Evolutionary conservation across 2,888 invertebrate genomes (phyloP).

Genomic region (Cheilosia urbana): DNA sequence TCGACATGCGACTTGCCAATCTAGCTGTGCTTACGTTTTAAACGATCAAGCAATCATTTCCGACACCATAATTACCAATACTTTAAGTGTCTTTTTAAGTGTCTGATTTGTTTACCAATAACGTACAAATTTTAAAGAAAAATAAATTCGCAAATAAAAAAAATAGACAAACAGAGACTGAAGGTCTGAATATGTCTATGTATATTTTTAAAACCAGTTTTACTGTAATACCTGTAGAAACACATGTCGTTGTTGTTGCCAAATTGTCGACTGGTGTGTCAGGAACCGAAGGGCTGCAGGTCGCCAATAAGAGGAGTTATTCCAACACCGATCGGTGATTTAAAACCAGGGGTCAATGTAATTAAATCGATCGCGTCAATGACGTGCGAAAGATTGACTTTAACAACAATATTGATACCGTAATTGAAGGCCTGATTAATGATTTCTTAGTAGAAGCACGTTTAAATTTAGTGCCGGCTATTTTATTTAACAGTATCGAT

Average conservation of each 20-base stretch:
- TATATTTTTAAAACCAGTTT: conserved; percentile 38
- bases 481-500: no score
- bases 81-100: conserved; percentile 7
- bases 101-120: conserved; percentile 41
- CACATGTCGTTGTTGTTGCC: conserved; percentile 19
- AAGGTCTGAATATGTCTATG: conserved; percentile 35
- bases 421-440: no score
- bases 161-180: conserved; percentile 29
- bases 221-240: conserved; percentile 3
- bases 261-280: neutral
- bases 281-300: conserved; percentile 9
- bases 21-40: neutral
- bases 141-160: neutral
- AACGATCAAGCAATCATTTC: conserved; percentile 20
- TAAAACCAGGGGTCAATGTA: neutral
- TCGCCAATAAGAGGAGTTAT: neutral
- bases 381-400: no score
- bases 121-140: conserved; percentile 28
- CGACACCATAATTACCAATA: conserved; percentile 39
- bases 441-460: no score
- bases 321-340: neutral
- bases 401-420: no score
- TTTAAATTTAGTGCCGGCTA: no score
- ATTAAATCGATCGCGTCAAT: no score
- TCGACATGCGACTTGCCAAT: neutral